Base-by-base conservation (phyloP, 2,113 vertebrate genomes). In the Hypomesus transpacificus region DNA sequence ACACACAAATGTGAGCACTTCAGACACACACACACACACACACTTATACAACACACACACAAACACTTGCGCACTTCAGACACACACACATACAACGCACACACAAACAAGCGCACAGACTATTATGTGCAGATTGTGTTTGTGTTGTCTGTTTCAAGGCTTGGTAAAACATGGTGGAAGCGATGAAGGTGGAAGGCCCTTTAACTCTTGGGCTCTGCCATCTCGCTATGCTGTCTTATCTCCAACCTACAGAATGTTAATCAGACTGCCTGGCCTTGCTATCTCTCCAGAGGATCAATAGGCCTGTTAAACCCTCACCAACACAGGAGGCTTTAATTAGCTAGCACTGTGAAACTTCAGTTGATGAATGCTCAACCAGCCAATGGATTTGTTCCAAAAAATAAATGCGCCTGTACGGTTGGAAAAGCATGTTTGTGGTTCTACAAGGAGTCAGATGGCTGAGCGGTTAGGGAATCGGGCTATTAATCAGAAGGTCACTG, bases 181-280 rank as follows among this genome's bases (percentile, higher is more conserved):
- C 18, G 80, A 87, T 80, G 78, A 81, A 75, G 74, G 67, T 54
- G 56, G 75, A 76, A 83, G 86, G 76, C 59, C 67, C 72, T 82
- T 85, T 77, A 87, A 78, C 76, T 76, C 68, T 14, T 53, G 3
- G 2, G 9, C 39, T 78, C 73, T 62, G 65, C 65, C 67, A 62
- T 50, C 72, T 69, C 70, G 75, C 70, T 53, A 46, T 80, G 77
- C 78, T 80, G 70, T 86, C 79, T 89, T 89, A 88, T 90, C 88
- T 87, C 75, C 24, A 46, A 68, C 56, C 62, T 79, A 71, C 86
- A 87, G 83, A 80, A 84, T 85, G 83, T 81, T 86, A 87, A 87
- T 86, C 83, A 85, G 81, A 74, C 67, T 53, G 75, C 65, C 31
- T n/a, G 18, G 8, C 68, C 75, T 51, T 0, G 57, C 75, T 82